Percentiles rank a stretch among this genome's conserved stretches.
These are phyloP conservation scores for Choloepus didactylus DNA, from an alignment of 2,797 vertebrate species.

Conservation along the genomic window DNA sequence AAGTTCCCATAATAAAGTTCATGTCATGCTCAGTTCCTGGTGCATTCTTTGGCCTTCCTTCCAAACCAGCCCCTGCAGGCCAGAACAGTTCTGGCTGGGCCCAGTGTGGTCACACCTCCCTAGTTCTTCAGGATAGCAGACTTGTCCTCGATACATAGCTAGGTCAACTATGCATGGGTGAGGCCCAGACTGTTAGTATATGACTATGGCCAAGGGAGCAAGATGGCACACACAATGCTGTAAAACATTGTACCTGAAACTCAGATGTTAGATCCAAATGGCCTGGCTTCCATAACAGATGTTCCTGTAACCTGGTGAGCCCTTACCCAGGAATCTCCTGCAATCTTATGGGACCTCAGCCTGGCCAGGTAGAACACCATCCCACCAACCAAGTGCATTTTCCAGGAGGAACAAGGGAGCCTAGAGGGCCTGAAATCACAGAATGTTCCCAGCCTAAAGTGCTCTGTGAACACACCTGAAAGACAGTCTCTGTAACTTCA, in stretches of 20 bases:
- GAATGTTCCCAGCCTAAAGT: not conserved
- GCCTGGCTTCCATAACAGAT: too few relatives aligned
- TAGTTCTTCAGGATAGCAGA: not conserved
- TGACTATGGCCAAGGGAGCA: not conserved
- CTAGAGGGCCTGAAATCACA: not conserved
- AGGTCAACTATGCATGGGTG: fast-evolving
- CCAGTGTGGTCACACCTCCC: not conserved
- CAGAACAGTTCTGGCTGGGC: too few relatives aligned
- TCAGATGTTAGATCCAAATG: not conserved
- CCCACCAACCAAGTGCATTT: not conserved
- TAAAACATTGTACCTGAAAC: not conserved
- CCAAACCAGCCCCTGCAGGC: too few relatives aligned
- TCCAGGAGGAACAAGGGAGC: not conserved
- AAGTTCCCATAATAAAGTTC: too few relatives aligned
- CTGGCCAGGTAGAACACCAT: not conserved
- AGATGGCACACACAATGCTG: fast-evolving
- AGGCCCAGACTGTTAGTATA: too few relatives aligned
- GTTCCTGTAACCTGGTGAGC: not conserved
- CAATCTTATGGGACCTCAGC: too few relatives aligned
- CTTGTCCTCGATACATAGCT: fast-evolving
- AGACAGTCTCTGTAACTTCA: not conserved
- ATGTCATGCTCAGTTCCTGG: too few relatives aligned
- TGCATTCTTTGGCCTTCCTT: too few relatives aligned
- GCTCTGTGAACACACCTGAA: not conserved
- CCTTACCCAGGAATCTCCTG: not conserved